These are phyloP conservation scores for Bombus haemorrhoidalis DNA, from an alignment of 1,140 invertebrate genomes.

Conservation along the genomic window DNA sequence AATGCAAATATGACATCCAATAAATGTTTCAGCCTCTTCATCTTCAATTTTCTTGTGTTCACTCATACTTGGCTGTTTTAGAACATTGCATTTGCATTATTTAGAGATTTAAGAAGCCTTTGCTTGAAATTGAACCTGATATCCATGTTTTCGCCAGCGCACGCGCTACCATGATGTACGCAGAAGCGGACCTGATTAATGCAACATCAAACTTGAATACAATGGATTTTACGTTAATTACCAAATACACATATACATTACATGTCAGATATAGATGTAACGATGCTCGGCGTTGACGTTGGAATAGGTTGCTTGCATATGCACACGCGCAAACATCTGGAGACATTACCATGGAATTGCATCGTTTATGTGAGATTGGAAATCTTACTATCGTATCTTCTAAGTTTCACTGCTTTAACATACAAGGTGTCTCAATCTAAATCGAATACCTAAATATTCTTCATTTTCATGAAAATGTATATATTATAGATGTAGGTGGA, in stretches of 20 bases:
- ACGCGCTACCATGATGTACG: neutral
- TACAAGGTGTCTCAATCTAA: neutral
- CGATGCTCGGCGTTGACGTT: neutral
- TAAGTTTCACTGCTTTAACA: neutral
- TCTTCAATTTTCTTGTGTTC: neutral
- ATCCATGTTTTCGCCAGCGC: neutral
- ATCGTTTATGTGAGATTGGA: neutral
- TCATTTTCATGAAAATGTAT: neutral
- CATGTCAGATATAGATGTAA: slow-evolving; percentile 20
- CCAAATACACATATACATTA: neutral
- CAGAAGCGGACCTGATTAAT: slow-evolving; percentile 29
- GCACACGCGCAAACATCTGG: neutral
- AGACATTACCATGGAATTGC: neutral
- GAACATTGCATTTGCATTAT: slow-evolving; percentile 21
- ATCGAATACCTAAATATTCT: neutral
- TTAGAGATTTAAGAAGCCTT: neutral
- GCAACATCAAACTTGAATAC: slow-evolving; percentile 32
- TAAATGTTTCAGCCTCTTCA: neutral
- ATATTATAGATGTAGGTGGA: too few species aligned
- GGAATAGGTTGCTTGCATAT: neutral
- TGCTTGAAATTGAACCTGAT: neutral
- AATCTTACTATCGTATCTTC: neutral
- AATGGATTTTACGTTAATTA: slow-evolving; percentile 38
- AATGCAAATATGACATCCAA: too few species aligned
- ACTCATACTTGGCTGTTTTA: neutral